Evolutionary conservation across 2,888 invertebrate genomes (phyloP).

Genomic region (Metellina segmentata): DNA sequence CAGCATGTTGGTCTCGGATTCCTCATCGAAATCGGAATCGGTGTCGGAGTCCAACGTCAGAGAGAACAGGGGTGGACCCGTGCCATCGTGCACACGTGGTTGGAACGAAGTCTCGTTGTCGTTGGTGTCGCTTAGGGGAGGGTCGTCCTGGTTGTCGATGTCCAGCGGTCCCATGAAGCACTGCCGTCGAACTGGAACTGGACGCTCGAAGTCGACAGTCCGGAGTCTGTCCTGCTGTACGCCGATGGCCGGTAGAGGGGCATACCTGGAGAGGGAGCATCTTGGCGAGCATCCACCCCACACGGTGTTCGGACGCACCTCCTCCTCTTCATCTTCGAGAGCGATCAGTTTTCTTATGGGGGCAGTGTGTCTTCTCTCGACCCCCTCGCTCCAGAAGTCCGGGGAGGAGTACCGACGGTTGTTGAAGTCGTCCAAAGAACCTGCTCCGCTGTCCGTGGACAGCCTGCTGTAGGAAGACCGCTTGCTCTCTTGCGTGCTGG

Average conservation of each 20-base stretch:
- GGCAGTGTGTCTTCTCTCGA: conserved; percentile 66
- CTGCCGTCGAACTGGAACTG: conserved; percentile 49
- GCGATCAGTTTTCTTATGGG: conserved; percentile 47
- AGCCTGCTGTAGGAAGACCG: conserved; percentile 61
- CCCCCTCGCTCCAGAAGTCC: conserved; percentile 47
- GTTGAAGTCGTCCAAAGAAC: conserved; percentile 66
- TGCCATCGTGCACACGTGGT: neutral
- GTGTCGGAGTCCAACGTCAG: conserved; percentile 57
- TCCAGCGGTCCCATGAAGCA: conserved; percentile 63
- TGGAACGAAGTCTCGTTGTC: conserved; percentile 18
- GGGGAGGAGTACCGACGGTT: conserved; percentile 60
- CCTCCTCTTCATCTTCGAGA: conserved; percentile 2
- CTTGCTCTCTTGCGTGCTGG: conserved; percentile 61
- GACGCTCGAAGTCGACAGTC: conserved; percentile 1
- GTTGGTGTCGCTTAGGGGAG: conserved; percentile 13
- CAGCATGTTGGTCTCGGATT: conserved; percentile 16
- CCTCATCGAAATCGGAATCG: conserved; percentile 73
- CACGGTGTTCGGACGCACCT: conserved; percentile 62
- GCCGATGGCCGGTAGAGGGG: conserved; percentile 71
- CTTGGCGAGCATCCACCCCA: conserved; percentile 64
- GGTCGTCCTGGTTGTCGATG: conserved; percentile 27
- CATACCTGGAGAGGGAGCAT: conserved; percentile 68
- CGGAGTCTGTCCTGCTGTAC: conserved; percentile 9
- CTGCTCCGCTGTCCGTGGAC: conserved; percentile 69
- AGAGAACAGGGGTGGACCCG: conserved; percentile 39